Percentiles rank a stretch among this genome's conserved stretches.
Evolutionary conservation across 2,113 vertebrate genomes (phyloP).

Genomic region (Brienomyrus brachyistius): DNA sequence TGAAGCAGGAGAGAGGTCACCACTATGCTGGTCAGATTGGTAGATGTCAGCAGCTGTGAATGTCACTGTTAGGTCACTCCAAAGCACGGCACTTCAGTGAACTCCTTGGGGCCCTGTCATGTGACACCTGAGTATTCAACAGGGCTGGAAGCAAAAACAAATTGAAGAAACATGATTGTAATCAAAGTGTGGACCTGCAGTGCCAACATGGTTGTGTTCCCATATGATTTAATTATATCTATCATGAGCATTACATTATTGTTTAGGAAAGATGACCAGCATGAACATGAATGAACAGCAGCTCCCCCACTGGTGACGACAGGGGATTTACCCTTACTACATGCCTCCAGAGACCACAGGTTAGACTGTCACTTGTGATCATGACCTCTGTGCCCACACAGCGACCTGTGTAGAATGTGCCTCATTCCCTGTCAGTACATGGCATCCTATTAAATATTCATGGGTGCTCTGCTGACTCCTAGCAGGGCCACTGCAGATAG

Average conservation of each 20-base stretch:
- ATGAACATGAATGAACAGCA: background rate
- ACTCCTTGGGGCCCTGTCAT: background rate
- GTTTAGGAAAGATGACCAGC: background rate
- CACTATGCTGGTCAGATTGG: background rate
- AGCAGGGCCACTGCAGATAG: background rate
- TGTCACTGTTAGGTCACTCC: background rate
- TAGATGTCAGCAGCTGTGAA: background rate
- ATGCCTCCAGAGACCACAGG: background rate
- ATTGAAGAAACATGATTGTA: background rate
- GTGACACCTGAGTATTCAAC: background rate
- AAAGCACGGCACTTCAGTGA: background rate
- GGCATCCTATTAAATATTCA: constrained; percentile 17
- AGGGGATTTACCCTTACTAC: background rate
- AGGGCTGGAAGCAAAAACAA: background rate
- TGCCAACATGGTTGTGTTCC: constrained; percentile 30
- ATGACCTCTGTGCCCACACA: background rate
- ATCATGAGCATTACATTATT: background rate
- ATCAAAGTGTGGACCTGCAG: background rate
- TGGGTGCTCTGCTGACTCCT: constrained; percentile 2
- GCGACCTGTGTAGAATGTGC: background rate
- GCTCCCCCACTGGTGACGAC: background rate
- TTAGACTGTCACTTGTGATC: background rate
- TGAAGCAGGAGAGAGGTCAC: background rate
- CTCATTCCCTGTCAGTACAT: background rate
- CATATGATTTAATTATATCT: background rate